Conservation (phyloP, 2,888 invertebrate genomes). For the Trachelus iudaicus region DNA sequence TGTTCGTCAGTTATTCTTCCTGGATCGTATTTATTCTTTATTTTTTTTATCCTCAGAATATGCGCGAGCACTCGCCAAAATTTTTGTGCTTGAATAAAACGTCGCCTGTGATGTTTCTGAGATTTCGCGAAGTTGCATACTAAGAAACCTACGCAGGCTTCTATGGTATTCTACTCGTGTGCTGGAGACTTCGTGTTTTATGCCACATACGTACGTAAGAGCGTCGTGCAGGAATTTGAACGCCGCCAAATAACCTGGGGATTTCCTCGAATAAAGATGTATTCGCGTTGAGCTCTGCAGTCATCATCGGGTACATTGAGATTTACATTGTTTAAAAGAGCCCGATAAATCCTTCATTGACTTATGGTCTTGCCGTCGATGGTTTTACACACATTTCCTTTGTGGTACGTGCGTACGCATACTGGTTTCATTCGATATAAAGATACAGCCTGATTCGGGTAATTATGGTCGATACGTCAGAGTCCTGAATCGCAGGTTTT, state of each 20-base stretch:
- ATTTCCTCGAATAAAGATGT: conserved; percentile 27
- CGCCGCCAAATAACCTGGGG: conserved; percentile 24
- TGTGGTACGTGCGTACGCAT: background rate
- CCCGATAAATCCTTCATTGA: background rate
- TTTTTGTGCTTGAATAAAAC: conserved; percentile 4
- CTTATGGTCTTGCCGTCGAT: background rate
- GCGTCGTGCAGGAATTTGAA: conserved; percentile 33
- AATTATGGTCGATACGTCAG: background rate
- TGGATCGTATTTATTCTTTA: background rate
- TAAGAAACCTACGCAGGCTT: conserved; percentile 6
- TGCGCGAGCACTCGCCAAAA: background rate
- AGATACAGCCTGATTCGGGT: background rate
- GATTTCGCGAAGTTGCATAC: conserved; percentile 3
- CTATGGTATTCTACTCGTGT: conserved; percentile 35
- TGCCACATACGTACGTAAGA: conserved; percentile 13
- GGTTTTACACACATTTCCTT: background rate
- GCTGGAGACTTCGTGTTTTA: conserved; percentile 14
- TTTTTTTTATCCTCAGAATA: background rate
- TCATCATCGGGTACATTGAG: background rate
- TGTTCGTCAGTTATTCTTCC: background rate
- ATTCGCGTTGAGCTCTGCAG: background rate
- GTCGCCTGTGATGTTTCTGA: background rate
- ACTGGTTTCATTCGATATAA: background rate
- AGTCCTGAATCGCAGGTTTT: background rate
- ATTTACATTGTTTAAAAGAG: background rate